Base-by-base conservation (phyloP, 2,113 vertebrate species). In the Melanocharis versteri region DNA sequence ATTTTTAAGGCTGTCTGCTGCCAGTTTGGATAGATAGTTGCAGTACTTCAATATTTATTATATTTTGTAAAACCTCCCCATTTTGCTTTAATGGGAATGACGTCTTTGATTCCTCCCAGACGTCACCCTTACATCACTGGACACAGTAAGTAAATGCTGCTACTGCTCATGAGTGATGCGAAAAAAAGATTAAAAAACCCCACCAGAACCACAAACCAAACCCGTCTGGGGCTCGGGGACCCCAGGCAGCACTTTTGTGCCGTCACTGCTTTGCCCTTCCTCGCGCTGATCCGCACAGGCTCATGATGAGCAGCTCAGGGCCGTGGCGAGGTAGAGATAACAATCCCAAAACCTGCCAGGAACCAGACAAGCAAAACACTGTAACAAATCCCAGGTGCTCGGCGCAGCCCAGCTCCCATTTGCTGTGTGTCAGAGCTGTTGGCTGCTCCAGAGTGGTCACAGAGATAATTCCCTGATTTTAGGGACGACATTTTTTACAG, bases 401-500 rank as follows among this genome's bases (percentile, higher is more conserved):
- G 39, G 45, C 27, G 5, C 27, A 56, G 39, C n/a, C 15, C 60
- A 27, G 44, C 8, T 28, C 53, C 1, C 0, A 4, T 50, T 40
- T 57, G 28, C 48, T 87, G 15, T 0, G 2, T 37, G 27, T 44
- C 42, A 28, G 30, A 39, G 14, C 4, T 39, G 17, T 37, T 83
- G 65, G 33, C 16, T 78, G 9, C 6, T 66, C 39, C 76, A 33
- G 7, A n/a, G 11, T 2, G 12, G 17, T 12, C 4, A 2, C 11
- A 51, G 45, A 39, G 8, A 71, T 37, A 33, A 75, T 56, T 78
- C 42, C 11, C 17, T 37, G 9, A 7, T 60, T 65, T 62, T 57
- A 19, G n/a, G 28, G 31, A 40, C 35, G 58, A 20, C 0, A 1
- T 27, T 69, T 81, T 76, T 60, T 22, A 20, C 1, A 1, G 0